A percentile compares a stretch with the other conserved stretches of the same genome.
These are phyloP conservation scores for Cephus cinctus DNA, from an alignment of 1,140 invertebrate species.

Conservation along the genomic window DNA sequence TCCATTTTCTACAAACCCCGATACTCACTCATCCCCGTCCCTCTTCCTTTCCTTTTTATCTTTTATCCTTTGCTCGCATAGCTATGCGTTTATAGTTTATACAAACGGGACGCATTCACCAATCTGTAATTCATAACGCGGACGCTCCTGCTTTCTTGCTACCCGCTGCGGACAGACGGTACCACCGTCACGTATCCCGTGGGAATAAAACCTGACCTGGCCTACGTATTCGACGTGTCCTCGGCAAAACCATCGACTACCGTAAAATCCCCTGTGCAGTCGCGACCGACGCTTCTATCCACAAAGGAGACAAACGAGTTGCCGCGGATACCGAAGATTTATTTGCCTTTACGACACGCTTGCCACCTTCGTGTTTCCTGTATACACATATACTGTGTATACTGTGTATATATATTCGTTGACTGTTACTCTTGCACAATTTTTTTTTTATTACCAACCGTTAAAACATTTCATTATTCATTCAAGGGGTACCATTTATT, in stretches of 20 bases:
- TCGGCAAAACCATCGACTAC: neutral
- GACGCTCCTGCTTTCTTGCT: neutral
- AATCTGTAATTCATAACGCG: constrained; percentile 10
- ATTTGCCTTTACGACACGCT: too few species aligned
- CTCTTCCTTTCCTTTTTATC: too few species aligned
- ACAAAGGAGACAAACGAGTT: neutral
- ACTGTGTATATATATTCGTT: too few species aligned
- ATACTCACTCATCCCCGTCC: neutral
- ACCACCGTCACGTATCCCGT: constrained; percentile 1
- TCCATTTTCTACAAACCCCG: neutral
- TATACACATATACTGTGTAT: too few species aligned
- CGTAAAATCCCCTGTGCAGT: too few species aligned
- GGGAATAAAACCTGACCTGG: constrained; percentile 11
- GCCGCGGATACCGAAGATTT: neutral
- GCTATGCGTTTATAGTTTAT: neutral
- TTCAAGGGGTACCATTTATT: too few species aligned
- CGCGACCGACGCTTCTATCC: neutral
- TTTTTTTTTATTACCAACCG: too few species aligned
- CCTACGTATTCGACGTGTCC: neutral
- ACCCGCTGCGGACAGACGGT: neutral
- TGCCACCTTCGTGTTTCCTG: too few species aligned
- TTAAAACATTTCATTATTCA: too few species aligned
- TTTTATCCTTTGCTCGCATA: too few species aligned
- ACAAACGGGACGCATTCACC: neutral
- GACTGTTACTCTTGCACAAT: too few species aligned